Evolutionary conservation across 2,797 vertebrate species (phyloP).

Genomic region (Pampus argenteus): DNA sequence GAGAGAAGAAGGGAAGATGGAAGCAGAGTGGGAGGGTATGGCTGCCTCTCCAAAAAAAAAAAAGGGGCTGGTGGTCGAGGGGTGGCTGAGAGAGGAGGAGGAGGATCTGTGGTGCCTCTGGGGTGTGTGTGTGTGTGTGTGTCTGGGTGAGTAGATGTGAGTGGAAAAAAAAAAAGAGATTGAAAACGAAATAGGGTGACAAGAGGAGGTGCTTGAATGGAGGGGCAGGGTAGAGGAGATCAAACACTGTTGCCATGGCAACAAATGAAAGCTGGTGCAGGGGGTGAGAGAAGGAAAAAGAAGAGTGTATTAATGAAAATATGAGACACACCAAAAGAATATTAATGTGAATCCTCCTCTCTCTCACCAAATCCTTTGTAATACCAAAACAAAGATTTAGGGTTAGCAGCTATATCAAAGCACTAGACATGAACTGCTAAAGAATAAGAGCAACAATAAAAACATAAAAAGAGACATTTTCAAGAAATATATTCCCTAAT

Average conservation of each 20-base stretch:
- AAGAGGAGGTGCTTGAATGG: conserved; percentile 45
- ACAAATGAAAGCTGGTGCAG: conserved; percentile 80
- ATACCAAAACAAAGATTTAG: conserved; percentile 8
- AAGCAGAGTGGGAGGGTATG: conserved; percentile 45
- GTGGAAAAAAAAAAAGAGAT: conserved; percentile 6
- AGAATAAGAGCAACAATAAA: not conserved
- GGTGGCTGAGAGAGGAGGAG: not conserved
- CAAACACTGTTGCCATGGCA: conserved; percentile 83
- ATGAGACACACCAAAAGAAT: conserved; percentile 49
- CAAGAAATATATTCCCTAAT: not conserved
- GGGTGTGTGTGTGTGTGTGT: not conserved
- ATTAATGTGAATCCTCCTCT: conserved; percentile 33
- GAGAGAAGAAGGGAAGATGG: conserved; percentile 35
- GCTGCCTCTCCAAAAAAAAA: conserved; percentile 25
- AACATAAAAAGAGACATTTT: not conserved
- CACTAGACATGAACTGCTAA: not conserved
- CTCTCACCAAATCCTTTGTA: conserved; percentile 37
- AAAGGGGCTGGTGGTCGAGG: not conserved
- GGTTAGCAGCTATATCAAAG: not conserved
- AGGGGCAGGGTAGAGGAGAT: conserved; percentile 63
- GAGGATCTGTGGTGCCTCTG: conserved; percentile 20
- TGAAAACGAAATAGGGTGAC: conserved; percentile 44
- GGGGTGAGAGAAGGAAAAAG: conserved; percentile 32
- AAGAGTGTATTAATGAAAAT: conserved; percentile 53
- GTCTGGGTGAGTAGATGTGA: not conserved